phyloP scores from a whole-genome alignment of 2,888 invertebrate species.

The Tuta absoluta region DNA sequence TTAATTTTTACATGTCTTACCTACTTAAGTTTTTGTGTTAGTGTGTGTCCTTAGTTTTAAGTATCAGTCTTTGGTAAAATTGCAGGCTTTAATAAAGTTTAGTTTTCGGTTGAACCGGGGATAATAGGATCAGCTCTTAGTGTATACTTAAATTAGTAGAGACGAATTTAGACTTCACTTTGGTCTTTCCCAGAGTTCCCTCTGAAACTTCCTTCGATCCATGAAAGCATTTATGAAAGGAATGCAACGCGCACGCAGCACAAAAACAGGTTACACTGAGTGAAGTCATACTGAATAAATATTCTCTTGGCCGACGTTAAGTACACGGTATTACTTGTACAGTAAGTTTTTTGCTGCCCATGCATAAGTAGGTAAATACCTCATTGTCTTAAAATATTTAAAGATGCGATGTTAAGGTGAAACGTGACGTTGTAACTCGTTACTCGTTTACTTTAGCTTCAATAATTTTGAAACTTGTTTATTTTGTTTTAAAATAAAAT shows the following conservation, averaged over 20 bases:
- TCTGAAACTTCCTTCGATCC: no score
- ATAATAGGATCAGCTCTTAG: no score
- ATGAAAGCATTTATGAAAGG: conserved; percentile 50
- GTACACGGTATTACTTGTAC: conserved; percentile 54
- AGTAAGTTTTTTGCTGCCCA: conserved; percentile 38
- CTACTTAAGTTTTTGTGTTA: no score
- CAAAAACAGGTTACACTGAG: conserved; percentile 66
- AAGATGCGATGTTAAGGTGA: conserved; percentile 25
- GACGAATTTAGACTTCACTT: no score
- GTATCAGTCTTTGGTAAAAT: no score
- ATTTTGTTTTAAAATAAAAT: no score
- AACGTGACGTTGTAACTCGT: conserved; percentile 36
- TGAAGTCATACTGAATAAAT: conserved; percentile 54
- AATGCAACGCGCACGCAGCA: conserved; percentile 61
- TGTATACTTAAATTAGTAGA: no score
- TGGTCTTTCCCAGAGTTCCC: no score
- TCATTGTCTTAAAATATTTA: conserved; percentile 30
- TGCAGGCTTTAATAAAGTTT: no score
- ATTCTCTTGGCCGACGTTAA: conserved; percentile 51
- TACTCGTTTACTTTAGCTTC: conserved; percentile 31
- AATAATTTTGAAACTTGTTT: background rate
- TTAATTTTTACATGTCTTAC: no score
- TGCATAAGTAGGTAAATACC: conserved; percentile 29
- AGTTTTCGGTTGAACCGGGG: no score
- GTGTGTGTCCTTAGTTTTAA: no score